Percentiles rank a stretch among this genome's conserved stretches.
Conservation (phyloP, 2,888 invertebrate species). For the Fragum whitleyi region DNA sequence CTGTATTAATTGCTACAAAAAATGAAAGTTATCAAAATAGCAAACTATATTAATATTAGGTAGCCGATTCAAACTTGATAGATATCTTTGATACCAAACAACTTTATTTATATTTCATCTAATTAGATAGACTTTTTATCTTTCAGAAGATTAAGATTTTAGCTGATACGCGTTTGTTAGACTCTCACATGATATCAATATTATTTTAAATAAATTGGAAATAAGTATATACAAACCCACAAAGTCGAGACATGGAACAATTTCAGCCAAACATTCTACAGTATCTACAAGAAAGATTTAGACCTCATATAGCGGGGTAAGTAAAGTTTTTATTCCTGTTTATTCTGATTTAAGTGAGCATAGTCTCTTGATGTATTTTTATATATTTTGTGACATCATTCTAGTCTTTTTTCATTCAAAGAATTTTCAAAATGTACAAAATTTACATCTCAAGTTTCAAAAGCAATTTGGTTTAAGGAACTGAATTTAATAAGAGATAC, state of each 20-base stretch:
- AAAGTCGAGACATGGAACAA: conserved; percentile 21
- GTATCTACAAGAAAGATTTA: conserved; percentile 45
- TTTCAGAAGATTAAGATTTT: conserved; percentile 18
- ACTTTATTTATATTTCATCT: conserved; percentile 18
- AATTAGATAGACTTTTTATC: conserved; percentile 18
- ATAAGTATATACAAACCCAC: not conserved
- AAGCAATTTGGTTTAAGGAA: too few relatives aligned
- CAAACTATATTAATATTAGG: conserved; percentile 20
- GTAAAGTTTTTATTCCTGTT: too few relatives aligned
- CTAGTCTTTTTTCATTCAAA: too few relatives aligned
- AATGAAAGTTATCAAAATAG: conserved; percentile 17
- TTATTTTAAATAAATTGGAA: conserved; percentile 12
- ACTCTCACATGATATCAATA: not conserved
- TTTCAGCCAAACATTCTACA: conserved; percentile 50
- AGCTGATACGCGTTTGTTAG: conserved; percentile 5
- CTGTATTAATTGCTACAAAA: conserved; percentile 29
- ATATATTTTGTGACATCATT: too few relatives aligned
- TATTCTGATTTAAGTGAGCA: too few relatives aligned
- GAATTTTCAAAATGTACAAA: too few relatives aligned
- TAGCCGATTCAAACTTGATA: not conserved
- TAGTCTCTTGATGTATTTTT: too few relatives aligned
- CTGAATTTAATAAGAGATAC: too few relatives aligned
- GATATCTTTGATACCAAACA: conserved; percentile 6
- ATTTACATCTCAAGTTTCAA: too few relatives aligned
- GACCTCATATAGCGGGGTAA: conserved; percentile 33